Conservation (phyloP, 2,113 vertebrate genomes). For the Eptatretus burgeri region DNA sequence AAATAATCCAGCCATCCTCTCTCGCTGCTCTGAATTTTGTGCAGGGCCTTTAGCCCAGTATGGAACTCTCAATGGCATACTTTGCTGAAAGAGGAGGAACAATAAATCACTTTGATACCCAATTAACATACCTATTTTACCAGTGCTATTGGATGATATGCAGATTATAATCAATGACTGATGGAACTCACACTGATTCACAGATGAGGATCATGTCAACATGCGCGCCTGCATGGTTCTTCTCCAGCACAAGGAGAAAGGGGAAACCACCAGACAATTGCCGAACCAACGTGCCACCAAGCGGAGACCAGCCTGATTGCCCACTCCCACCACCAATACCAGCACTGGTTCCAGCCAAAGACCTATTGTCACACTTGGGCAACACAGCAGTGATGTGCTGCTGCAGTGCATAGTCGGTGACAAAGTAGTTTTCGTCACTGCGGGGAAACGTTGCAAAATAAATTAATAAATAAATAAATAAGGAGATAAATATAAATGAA, state of each 20-base stretch:
- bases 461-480: no score
- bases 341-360: conserved; percentile 15
- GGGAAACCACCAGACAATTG: conserved; percentile 12
- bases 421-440: conserved; percentile 51
- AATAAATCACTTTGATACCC: no score
- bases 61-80: no score
- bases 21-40: no score
- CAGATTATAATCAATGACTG: no score
- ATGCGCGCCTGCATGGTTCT: conserved; percentile 35
- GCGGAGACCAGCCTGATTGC: background rate
- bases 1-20: no score
- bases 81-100: no score
- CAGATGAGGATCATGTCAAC: conserved; percentile 31
- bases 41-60: no score
- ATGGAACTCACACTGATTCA: conserved; percentile 30
- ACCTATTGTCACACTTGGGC: background rate
- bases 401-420: conserved; percentile 47
- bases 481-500: no score
- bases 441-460: background rate
- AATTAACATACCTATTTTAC: no score
- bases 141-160: no score
- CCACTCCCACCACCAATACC: conserved; percentile 5
- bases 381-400: conserved; percentile 29
- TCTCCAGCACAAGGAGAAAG: conserved; percentile 35
- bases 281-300: conserved; percentile 8